phyloP scores from a whole-genome alignment of 2,888 invertebrate genomes.

The Oscheius onirici region DNA sequence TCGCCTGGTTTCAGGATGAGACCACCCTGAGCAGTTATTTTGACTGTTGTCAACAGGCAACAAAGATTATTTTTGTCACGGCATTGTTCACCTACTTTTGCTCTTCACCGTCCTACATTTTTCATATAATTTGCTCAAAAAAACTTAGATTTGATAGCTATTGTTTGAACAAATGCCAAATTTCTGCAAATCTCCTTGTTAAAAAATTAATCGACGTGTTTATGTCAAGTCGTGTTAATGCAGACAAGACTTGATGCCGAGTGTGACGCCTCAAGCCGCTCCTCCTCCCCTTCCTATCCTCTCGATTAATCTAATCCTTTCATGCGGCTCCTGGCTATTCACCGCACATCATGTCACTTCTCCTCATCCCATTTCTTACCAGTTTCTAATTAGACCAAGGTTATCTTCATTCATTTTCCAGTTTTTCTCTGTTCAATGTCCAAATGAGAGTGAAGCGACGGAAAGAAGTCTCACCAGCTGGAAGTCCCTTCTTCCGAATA shows the following conservation, averaged over 20 bases:
- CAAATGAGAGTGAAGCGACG: slow-evolving; percentile 25
- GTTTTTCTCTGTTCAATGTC: slow-evolving; percentile 7
- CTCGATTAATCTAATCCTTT: slow-evolving; percentile 32
- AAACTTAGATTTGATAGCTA: too few species aligned
- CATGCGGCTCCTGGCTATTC: slow-evolving; percentile 8
- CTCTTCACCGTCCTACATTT: too few species aligned
- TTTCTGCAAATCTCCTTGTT: background rate
- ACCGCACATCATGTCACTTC: slow-evolving; percentile 1
- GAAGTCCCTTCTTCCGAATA: too few species aligned
- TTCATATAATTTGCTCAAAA: too few species aligned
- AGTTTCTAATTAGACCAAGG: slow-evolving; percentile 8
- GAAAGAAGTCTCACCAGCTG: background rate
- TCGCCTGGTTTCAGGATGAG: too few species aligned
- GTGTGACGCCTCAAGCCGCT: background rate
- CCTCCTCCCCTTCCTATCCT: background rate
- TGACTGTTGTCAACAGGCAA: too few species aligned
- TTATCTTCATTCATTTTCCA: background rate
- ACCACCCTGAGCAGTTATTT: too few species aligned
- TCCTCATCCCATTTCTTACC: background rate
- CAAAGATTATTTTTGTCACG: too few species aligned
- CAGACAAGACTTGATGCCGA: background rate
- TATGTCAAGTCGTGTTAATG: slow-evolving; percentile 3
- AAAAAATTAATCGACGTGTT: background rate
- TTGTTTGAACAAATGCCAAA: background rate
- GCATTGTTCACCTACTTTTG: too few species aligned